Conservation (phyloP, 1,140 invertebrate genomes). For the Gryllus bimaculatus region DNA sequence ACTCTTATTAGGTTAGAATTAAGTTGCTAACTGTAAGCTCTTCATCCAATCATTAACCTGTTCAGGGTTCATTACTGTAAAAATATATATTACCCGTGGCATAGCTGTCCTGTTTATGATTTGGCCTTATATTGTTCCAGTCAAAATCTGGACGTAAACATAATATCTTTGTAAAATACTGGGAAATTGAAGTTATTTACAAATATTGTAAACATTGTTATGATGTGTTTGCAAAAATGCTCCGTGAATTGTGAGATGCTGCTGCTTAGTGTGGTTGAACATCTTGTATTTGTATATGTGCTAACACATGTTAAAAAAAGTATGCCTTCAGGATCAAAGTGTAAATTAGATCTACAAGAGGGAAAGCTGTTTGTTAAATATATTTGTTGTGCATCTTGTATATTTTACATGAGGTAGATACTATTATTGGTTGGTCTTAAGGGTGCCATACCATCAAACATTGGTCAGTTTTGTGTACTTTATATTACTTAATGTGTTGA, state of each 20-base stretch:
- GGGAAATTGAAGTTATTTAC: neutral
- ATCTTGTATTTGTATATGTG: conserved; percentile 11
- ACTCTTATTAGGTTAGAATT: neutral
- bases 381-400: conserved; percentile 18
- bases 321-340: conserved; percentile 12
- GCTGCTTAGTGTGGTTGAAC: neutral
- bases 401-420: neutral
- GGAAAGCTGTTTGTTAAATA: conserved; percentile 15
- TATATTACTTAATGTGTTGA: neutral
- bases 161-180: neutral
- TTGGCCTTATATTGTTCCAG: neutral
- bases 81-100: neutral
- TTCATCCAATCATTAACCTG: neutral
- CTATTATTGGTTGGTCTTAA: conserved; percentile 15
- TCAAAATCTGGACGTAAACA: neutral
- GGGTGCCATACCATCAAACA: conserved; percentile 2
- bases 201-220: neutral
- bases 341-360: conserved; percentile 6
- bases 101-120: neutral
- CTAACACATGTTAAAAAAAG: conserved; percentile 12
- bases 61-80: neutral
- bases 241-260: neutral
- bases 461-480: conserved; percentile 6
- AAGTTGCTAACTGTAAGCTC: neutral
- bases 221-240: neutral